These are phyloP conservation scores for Rhyzopertha dominica DNA, from an alignment of 1,140 invertebrate genomes.

Conservation along the genomic window DNA sequence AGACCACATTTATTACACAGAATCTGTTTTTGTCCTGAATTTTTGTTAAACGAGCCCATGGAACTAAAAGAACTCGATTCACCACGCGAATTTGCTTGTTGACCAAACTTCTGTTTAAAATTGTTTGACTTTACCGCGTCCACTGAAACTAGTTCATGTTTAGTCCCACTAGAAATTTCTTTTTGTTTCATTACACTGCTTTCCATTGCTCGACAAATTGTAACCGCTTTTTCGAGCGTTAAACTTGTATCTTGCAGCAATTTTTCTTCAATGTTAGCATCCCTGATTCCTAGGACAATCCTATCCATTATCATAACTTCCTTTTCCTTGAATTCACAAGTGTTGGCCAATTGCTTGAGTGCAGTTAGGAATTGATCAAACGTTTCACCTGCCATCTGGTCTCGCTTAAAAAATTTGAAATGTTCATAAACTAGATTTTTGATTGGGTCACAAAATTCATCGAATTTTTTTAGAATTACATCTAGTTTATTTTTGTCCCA, in stretches of 20 bases:
- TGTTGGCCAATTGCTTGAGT: constrained; percentile 15
- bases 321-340: constrained; percentile 18
- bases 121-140: too few relatives aligned
- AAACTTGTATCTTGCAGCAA: constrained; percentile 8
- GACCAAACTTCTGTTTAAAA: too few relatives aligned
- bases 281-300: constrained; percentile 11
- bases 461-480: constrained; percentile 17
- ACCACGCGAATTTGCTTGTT: too few relatives aligned
- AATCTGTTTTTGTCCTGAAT: too few relatives aligned
- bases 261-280: constrained; percentile 8
- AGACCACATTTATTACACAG: too few relatives aligned
- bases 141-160: too few relatives aligned
- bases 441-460: constrained; percentile 19
- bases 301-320: constrained; percentile 14
- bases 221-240: constrained; percentile 5
- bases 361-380: constrained; percentile 25
- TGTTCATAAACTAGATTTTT: constrained; percentile 25
- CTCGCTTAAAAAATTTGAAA: constrained; percentile 23
- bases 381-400: constrained; percentile 20
- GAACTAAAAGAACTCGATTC: too few relatives aligned
- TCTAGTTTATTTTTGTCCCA: constrained; percentile 18
- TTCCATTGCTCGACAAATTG: constrained; percentile 14
- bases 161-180: constrained; percentile 7
- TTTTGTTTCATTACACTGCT: constrained; percentile 1
- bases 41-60: too few relatives aligned